These are phyloP conservation scores for Gandaritis pyraliata DNA, from an alignment of 2,888 invertebrate genomes.

Conservation along the genomic window DNA sequence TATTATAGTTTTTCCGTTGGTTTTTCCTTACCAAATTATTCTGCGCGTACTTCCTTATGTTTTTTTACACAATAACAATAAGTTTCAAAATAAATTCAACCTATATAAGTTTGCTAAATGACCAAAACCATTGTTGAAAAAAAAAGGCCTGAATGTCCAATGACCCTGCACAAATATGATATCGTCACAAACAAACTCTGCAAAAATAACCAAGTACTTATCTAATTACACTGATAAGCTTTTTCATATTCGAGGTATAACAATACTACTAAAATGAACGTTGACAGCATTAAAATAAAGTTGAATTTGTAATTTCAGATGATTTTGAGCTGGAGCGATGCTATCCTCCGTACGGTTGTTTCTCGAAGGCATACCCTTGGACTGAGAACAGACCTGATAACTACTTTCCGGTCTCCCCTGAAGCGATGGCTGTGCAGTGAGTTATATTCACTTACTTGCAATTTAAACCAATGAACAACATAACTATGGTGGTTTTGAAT, in stretches of 20 bases:
- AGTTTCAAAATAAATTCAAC: too few relatives aligned
- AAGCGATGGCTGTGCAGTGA: constrained; percentile 83
- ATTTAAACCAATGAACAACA: not conserved
- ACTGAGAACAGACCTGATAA: constrained; percentile 91
- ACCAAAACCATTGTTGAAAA: too few relatives aligned
- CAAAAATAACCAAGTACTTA: constrained; percentile 21
- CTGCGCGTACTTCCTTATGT: not conserved
- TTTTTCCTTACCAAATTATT: constrained; percentile 15
- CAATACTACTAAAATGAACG: constrained; percentile 2
- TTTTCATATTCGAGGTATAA: constrained; percentile 16
- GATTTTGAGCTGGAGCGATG: constrained; percentile 85
- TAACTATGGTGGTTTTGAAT: not conserved
- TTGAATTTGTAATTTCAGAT: constrained; percentile 53
- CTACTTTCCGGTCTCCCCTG: constrained; percentile 90
- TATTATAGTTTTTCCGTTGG: too few relatives aligned
- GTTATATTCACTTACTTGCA: constrained; percentile 36
- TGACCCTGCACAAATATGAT: constrained; percentile 10
- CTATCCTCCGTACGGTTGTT: constrained; percentile 92
- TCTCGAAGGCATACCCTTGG: constrained; percentile 91
- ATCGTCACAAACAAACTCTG: constrained; percentile 19
- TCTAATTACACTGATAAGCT: constrained; percentile 34
- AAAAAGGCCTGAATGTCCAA: constrained; percentile 6
- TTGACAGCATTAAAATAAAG: constrained; percentile 6
- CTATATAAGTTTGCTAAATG: too few relatives aligned
- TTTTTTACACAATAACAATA: not conserved